Percentiles rank a stretch among this genome's conserved stretches.
phyloP scores from a whole-genome alignment of 2,797 vertebrate genomes.

The Podarcis siculus region DNA sequence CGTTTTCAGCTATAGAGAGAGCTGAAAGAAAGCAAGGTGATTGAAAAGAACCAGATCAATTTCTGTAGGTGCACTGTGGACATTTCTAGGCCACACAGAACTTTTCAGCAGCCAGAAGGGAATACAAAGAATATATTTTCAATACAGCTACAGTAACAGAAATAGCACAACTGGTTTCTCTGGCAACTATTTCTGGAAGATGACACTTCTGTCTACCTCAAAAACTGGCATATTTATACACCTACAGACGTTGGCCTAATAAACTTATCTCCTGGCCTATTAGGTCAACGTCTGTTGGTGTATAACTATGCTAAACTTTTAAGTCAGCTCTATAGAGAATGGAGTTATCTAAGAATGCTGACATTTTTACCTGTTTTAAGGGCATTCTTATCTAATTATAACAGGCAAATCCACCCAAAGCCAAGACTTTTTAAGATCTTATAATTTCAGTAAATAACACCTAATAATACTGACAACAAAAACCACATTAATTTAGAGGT shows the following conservation, averaged over 20 bases:
- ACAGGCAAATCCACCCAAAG: neutral
- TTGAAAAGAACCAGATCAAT: neutral
- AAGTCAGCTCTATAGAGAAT: neutral
- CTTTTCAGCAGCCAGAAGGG: neutral
- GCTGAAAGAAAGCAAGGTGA: too few relatives aligned
- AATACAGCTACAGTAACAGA: neutral
- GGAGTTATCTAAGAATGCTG: neutral
- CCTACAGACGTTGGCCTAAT: too few relatives aligned
- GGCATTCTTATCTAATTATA: neutral
- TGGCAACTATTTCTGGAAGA: neutral
- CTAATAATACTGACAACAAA: neutral
- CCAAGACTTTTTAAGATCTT: neutral
- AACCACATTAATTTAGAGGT: neutral
- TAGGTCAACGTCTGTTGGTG: neutral
- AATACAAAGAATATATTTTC: neutral
- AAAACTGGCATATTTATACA: too few relatives aligned
- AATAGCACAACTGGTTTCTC: neutral
- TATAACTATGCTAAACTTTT: neutral
- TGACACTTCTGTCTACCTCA: neutral
- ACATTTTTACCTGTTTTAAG: neutral
- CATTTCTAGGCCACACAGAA: neutral
- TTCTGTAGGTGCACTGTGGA: neutral
- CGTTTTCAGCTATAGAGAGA: neutral
- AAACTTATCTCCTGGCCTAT: too few relatives aligned
- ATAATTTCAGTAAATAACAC: neutral